Conservation (phyloP, 2,113 vertebrate species). For the Ptychochromis oligacanthus region DNA sequence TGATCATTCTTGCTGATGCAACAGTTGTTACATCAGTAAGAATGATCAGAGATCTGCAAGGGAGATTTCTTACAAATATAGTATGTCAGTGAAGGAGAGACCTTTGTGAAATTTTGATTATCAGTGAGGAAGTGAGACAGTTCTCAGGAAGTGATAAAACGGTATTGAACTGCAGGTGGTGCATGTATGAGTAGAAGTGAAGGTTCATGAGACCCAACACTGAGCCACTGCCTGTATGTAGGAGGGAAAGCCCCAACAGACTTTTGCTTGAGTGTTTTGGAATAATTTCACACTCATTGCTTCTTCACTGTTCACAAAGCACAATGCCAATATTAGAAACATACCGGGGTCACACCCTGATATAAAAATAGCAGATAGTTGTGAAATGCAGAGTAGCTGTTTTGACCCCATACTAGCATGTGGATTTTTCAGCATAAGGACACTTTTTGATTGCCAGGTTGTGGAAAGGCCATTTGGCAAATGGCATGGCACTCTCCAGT, state of each 20-base stretch:
- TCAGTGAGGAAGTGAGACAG: constrained; percentile 51
- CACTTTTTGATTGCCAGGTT: background rate
- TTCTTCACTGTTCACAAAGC: background rate
- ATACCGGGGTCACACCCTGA: background rate
- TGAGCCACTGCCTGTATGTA: background rate
- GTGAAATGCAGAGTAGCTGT: background rate
- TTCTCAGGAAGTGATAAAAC: constrained; percentile 61
- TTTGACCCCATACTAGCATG: background rate
- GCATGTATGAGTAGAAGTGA: background rate
- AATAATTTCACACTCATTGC: background rate
- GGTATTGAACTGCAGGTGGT: constrained; percentile 20
- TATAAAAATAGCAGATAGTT: background rate
- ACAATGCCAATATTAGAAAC: background rate
- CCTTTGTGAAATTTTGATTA: background rate
- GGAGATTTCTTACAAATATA: background rate
- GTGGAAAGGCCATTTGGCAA: no score
- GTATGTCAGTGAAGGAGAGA: background rate
- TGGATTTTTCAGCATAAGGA: background rate
- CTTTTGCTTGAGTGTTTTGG: constrained; percentile 14
- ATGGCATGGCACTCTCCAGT: no score
- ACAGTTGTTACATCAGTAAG: background rate
- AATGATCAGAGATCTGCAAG: background rate
- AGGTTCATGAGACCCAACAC: background rate
- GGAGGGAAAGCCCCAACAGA: constrained; percentile 23
- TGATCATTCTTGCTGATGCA: no score